Base-by-base conservation (phyloP, 2,888 invertebrate genomes). In the Apodemia mormo region DNA sequence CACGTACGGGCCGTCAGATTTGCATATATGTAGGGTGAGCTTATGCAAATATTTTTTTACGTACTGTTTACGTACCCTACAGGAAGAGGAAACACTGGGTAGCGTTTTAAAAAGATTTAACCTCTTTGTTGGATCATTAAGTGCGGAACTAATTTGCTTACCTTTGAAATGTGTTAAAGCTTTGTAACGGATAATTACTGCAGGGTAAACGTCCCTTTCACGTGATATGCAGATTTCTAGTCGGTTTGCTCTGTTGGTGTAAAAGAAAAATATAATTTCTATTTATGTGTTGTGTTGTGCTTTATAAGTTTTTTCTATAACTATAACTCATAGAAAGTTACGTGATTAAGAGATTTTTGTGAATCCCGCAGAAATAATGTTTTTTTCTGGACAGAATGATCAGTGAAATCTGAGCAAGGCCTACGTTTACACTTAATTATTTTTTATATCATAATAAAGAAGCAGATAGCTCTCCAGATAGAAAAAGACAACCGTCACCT, bases 121-220 rank as follows among this genome's bases (percentile, higher is more conserved):
- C 87, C 91, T 86, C 91, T 89, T 92, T 92, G 92, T 90, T 91
- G 92, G 92, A 89, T 91, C 92, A 93, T 92, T 93, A 93, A 91
- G 88, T 92, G 85, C 85, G 90, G 90, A 92, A 92, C 92, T 93
- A 93, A 93, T 93, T 93, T 92, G 92, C 91, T 91, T 92, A 92
- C 92, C 92, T 93, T 92, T 92, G 90, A 90, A 92, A 93, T 90
- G 92, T 92, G 92, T 88, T 88, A 88, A 77, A 86, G 86, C 90
- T 88, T 86, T 88, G 88, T 89, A 86, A 86, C 87, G 85, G 81
- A 85, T 90, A 90, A 92, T 93, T 90, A 88, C 86, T 82, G 84
- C 78, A 76, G 85, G 86, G 87, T 84, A 81, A 85, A 81, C 80
- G 85, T 84, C 78, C 85, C 86, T 77, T 88, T 88, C 84, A 86